phyloP scores from a whole-genome alignment of 2,888 invertebrate species.

The Trachelus troglodyta region DNA sequence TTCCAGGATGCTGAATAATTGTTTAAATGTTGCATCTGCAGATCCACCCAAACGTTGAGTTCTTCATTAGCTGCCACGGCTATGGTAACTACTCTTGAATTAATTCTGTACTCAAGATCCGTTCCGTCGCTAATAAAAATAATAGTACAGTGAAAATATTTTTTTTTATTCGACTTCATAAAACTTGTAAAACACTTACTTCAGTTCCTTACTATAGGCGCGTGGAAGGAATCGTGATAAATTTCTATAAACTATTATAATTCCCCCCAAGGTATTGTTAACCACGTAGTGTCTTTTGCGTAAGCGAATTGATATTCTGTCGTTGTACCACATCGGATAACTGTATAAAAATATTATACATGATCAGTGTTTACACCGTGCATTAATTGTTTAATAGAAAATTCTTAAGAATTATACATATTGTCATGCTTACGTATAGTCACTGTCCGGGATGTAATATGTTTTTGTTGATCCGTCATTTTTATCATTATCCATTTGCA shows the following conservation, averaged over 20 bases:
- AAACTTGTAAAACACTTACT: slow-evolving; percentile 67
- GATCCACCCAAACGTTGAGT: slow-evolving; percentile 65
- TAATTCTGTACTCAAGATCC: slow-evolving; percentile 76
- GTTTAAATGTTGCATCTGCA: slow-evolving; percentile 68
- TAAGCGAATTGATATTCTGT: slow-evolving; percentile 62
- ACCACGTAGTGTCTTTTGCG: slow-evolving; percentile 26
- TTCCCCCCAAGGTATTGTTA: slow-evolving; percentile 51
- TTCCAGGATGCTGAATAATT: slow-evolving; percentile 66
- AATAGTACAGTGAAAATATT: background rate
- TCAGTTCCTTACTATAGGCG: slow-evolving; percentile 72
- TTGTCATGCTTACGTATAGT: slow-evolving; percentile 49
- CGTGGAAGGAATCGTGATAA: slow-evolving; percentile 74
- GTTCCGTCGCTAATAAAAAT: slow-evolving; percentile 70
- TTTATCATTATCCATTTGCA: slow-evolving; percentile 47
- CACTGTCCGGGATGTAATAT: slow-evolving; percentile 48
- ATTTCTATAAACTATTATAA: slow-evolving; percentile 74
- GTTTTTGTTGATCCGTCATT: slow-evolving; percentile 37
- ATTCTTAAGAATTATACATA: background rate
- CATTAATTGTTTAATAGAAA: background rate
- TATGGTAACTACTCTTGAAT: slow-evolving; percentile 71
- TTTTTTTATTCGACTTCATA: slow-evolving; percentile 36
- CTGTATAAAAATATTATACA: slow-evolving; percentile 42
- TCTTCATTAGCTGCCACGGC: slow-evolving; percentile 49
- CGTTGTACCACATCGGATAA: slow-evolving; percentile 66
- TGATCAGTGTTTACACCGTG: background rate